Percentiles rank a stretch among this genome's conserved stretches.
Evolutionary conservation across 1,140 invertebrate genomes (phyloP).

Genomic region (Lasaia peninsularis): DNA sequence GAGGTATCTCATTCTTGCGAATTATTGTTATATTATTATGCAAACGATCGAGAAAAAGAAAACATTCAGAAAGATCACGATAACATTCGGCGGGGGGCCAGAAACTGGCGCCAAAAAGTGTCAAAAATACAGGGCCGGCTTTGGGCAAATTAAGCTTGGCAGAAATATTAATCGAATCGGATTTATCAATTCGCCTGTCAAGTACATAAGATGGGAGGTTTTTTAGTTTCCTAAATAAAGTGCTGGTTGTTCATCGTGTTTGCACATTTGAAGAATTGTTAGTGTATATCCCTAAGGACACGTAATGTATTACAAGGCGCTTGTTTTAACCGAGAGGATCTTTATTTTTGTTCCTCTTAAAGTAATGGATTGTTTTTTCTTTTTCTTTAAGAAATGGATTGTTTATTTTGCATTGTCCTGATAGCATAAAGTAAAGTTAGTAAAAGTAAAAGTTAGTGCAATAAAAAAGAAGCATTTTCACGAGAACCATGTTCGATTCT

Average conservation of each 20-base stretch:
- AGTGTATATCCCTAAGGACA: background rate
- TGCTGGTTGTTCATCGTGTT: conserved; percentile 1
- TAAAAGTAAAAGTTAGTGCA: too few relatives aligned
- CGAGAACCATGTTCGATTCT: too few relatives aligned
- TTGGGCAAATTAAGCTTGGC: conserved; percentile 31
- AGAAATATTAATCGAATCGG: conserved; percentile 31
- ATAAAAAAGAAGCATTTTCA: too few relatives aligned
- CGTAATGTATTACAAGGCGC: background rate
- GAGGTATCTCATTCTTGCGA: conserved; percentile 25
- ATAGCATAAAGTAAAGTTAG: too few relatives aligned
- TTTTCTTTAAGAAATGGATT: too few relatives aligned
- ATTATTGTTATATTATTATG: conserved; percentile 38
- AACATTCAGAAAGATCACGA: conserved; percentile 29
- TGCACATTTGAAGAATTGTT: background rate
- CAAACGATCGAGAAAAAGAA: conserved; percentile 32
- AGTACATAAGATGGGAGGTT: conserved; percentile 19
- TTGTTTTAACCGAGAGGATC: background rate
- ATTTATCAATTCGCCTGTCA: conserved; percentile 19
- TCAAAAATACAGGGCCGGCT: conserved; percentile 33
- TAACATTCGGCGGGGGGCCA: conserved; percentile 34
- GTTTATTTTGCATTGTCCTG: too few relatives aligned
- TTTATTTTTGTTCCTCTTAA: too few relatives aligned
- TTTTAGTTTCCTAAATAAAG: conserved; percentile 15
- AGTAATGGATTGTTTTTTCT: too few relatives aligned
- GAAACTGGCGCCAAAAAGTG: conserved; percentile 39